Evolutionary conservation across 2,888 invertebrate species (phyloP).

Genomic region (Polia nebulosa): DNA sequence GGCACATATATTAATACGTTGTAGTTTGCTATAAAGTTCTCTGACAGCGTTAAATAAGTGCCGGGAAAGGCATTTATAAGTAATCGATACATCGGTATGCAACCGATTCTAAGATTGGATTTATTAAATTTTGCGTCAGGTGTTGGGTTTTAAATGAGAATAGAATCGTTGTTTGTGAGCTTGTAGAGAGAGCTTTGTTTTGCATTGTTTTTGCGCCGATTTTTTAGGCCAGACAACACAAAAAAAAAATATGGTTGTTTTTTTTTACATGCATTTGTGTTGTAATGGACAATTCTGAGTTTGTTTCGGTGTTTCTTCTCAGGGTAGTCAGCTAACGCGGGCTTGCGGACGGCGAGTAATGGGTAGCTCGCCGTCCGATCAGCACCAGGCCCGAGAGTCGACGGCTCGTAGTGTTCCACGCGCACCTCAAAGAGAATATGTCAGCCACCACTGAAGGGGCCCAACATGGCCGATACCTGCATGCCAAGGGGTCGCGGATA

Average conservation of each 20-base stretch:
- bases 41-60: conserved; percentile 87
- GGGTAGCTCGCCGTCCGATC: too few relatives aligned
- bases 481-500: too few relatives aligned
- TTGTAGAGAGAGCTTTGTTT: conserved; percentile 38
- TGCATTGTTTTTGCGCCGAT: conserved; percentile 32
- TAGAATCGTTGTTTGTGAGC: conserved; percentile 59
- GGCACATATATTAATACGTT: conserved; percentile 80
- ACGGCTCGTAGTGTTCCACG: too few relatives aligned
- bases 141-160: conserved; percentile 65
- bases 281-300: neutral
- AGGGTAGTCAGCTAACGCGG: too few relatives aligned
- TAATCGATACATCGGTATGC: conserved; percentile 88
- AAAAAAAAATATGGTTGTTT: too few relatives aligned
- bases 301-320: too few relatives aligned
- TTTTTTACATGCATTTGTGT: neutral
- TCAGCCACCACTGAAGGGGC: too few relatives aligned
- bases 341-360: too few relatives aligned
- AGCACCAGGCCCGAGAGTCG: too few relatives aligned
- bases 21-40: conserved; percentile 80
- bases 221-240: neutral
- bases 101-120: conserved; percentile 81
- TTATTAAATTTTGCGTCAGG: conserved; percentile 74
- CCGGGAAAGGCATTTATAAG: conserved; percentile 86
- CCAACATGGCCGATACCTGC: too few relatives aligned
- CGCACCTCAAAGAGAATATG: too few relatives aligned